Base-by-base conservation (phyloP, 2,888 invertebrate genomes). In the Agapostemon virescens region DNA sequence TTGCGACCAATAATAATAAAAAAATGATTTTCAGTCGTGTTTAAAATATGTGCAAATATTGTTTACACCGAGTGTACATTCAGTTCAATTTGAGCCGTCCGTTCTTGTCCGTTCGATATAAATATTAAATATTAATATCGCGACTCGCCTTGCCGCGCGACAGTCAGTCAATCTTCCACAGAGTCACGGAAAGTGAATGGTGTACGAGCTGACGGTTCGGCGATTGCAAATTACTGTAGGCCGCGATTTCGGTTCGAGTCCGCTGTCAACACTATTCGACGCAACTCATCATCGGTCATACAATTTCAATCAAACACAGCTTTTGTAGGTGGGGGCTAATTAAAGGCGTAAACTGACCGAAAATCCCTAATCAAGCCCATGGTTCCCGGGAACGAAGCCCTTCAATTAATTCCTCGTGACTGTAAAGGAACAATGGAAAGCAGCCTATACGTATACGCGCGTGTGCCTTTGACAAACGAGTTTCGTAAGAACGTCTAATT, bases 401-500 rank as follows among this genome's bases (percentile, higher is more conserved):
- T 81, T 79, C 83, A 81, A 83, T 86, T 83, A 85, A 85, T 86
- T 83, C 63, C 68, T 77, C 36, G 67, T 61, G 55, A 69, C 45
- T 74, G 74, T 69, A 23, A 75, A 49, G 69, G 64, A 58, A 68
- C 42, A 64, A 63, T 63, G 69, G 36, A n/a, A 36, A 63, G 15
- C 49, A 72, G 66, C 70, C 1, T 63, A 74, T 11, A 11, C 11
- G 3, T n/a, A 11, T 64, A 58, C 36, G 38, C 69, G 66, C 74
- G 72, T 68, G 45, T 69, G 74, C 70, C 82, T 84, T 85, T 86
- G 85, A 84, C 82, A 86, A 85, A 86, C 75, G 85, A 84, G 81
- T 85, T 74, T 77, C 79, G 81, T 82, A 83, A 86, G 78, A 85
- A 83, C 75, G 81, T 85, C 81, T 82, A 86, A 85, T 88, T 88